These are phyloP conservation scores for Lagria hirta DNA, from an alignment of 2,888 invertebrate species.

Conservation along the genomic window DNA sequence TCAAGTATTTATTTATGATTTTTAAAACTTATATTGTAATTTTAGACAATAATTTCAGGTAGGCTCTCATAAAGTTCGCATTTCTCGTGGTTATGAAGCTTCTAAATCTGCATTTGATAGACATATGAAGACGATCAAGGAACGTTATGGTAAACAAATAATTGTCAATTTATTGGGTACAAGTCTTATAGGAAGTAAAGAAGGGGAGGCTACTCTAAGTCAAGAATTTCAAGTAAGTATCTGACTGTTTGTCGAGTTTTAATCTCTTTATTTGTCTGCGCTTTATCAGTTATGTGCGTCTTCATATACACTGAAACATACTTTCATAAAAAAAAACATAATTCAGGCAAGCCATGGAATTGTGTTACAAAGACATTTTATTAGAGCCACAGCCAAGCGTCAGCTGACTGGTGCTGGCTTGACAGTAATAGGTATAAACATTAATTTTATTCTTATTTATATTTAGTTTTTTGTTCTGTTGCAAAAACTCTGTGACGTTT, in stretches of 20 bases:
- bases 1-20: conserved; percentile 58
- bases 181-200: conserved; percentile 89
- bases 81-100: conserved; percentile 93
- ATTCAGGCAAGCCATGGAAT: too few relatives aligned
- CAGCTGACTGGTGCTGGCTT: too few relatives aligned
- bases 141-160: conserved; percentile 87
- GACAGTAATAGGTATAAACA: too few relatives aligned
- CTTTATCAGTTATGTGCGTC: too few relatives aligned
- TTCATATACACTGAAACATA: too few relatives aligned
- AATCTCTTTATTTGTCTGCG: neutral
- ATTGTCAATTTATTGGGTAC: conserved; percentile 92
- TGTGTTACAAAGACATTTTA: too few relatives aligned
- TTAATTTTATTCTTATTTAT: too few relatives aligned
- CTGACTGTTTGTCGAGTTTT: too few relatives aligned
- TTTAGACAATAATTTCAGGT: conserved; percentile 59
- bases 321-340: too few relatives aligned
- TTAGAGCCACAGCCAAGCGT: too few relatives aligned
- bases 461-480: too few relatives aligned
- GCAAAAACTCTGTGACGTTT: too few relatives aligned
- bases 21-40: conserved; percentile 7
- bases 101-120: conserved; percentile 91
- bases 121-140: conserved; percentile 81
- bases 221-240: conserved; percentile 75
- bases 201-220: conserved; percentile 94
- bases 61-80: conserved; percentile 96